phyloP scores from a whole-genome alignment of 1,140 invertebrate genomes.

The Atta texana region DNA sequence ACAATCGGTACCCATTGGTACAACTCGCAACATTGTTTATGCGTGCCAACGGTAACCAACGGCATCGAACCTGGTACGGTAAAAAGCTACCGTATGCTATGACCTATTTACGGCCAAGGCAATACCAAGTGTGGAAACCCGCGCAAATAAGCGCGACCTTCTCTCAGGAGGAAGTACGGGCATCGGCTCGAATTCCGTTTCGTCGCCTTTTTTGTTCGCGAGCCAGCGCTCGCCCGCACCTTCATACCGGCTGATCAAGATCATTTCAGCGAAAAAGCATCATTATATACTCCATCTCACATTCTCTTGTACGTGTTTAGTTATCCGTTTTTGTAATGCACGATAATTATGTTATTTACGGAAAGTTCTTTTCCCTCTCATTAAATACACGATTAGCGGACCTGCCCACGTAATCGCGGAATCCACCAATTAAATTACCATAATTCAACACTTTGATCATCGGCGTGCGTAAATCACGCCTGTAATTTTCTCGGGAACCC shows the following conservation, averaged over 20 bases:
- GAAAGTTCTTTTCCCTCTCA: background rate
- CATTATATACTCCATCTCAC: background rate
- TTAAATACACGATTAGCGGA: background rate
- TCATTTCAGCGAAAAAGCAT: background rate
- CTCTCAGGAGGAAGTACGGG: slow-evolving; percentile 41
- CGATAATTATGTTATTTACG: slow-evolving; percentile 7
- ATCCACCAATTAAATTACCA: slow-evolving; percentile 10
- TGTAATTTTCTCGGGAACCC: background rate
- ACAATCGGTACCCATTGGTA: too few species aligned
- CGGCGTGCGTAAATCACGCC: background rate
- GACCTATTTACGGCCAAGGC: slow-evolving; percentile 44
- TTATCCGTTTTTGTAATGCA: background rate
- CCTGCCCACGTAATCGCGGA: background rate
- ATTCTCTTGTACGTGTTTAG: background rate
- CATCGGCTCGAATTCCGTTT: slow-evolving; percentile 64
- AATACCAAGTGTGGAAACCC: slow-evolving; percentile 14
- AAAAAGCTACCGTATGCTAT: slow-evolving; percentile 26
- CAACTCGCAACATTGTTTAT: background rate
- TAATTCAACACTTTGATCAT: slow-evolving; percentile 1
- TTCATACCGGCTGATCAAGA: background rate
- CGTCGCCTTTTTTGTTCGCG: slow-evolving; percentile 60
- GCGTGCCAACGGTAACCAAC: background rate
- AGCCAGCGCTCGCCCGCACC: background rate
- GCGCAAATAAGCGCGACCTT: slow-evolving; percentile 47
- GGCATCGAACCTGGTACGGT: background rate